These are phyloP conservation scores for Regulus satrapa DNA, from an alignment of 2,113 vertebrate genomes.

Conservation along the genomic window DNA sequence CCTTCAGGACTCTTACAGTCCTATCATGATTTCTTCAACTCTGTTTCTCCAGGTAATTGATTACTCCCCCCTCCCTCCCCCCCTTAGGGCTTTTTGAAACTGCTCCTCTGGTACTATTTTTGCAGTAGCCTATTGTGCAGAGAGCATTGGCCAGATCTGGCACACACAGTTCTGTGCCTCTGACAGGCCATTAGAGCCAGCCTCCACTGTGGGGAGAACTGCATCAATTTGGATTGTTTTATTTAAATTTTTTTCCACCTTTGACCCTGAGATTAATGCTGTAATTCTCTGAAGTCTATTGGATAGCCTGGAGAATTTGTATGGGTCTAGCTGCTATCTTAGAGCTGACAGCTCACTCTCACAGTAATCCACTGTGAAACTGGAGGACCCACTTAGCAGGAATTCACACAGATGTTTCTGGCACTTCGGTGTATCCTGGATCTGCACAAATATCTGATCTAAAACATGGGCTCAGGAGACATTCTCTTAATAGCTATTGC, in stretches of 20 bases:
- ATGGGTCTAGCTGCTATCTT: not conserved
- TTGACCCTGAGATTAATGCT: not conserved
- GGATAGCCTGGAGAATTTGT: not conserved
- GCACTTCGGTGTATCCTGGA: not conserved
- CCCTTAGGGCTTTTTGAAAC: conserved; percentile 33
- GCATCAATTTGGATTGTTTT: conserved; percentile 27
- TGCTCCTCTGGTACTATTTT: conserved; percentile 25
- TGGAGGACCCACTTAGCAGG: not conserved
- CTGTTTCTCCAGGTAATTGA: conserved; percentile 53
- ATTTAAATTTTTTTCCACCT: not conserved
- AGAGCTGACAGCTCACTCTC: not conserved
- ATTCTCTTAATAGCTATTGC: not conserved
- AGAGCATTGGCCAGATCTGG: not conserved
- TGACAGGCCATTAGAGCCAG: conserved; percentile 7
- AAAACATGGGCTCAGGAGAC: not conserved
- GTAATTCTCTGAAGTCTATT: not conserved
- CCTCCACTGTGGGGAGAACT: not conserved
- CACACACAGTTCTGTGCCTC: not conserved
- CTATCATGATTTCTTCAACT: conserved; percentile 47
- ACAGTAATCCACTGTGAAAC: not conserved
- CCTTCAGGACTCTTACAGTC: conserved; percentile 56
- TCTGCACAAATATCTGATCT: not conserved
- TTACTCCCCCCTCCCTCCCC: not conserved
- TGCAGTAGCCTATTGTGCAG: not conserved
- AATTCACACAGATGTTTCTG: not conserved